A percentile compares a stretch with the other conserved stretches of the same genome.
Evolutionary conservation across 2,113 vertebrate genomes (phyloP).

Genomic region (Phaetusa simplex): DNA sequence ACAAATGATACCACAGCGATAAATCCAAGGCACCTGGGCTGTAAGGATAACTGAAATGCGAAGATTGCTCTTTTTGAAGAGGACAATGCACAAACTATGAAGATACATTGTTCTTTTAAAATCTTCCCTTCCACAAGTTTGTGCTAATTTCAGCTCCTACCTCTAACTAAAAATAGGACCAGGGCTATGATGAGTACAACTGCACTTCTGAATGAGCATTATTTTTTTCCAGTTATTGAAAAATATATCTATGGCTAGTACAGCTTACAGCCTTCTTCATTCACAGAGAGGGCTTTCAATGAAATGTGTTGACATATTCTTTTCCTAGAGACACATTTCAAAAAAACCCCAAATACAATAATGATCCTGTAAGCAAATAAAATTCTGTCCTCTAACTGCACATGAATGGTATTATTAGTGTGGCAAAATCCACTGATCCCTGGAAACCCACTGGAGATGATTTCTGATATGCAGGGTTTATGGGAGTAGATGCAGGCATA

Average conservation of each 20-base stretch:
- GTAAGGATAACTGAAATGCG: not conserved
- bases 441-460: not conserved
- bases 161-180: not conserved
- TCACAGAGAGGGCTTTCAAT: not conserved
- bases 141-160: not conserved
- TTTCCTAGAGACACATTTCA: not conserved
- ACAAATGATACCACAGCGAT: not conserved
- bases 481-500: not conserved
- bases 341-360: not conserved
- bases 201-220: not conserved
- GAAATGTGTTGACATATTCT: not conserved
- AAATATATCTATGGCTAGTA: not conserved
- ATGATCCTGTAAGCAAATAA: not conserved
- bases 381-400: not conserved
- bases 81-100: not conserved
- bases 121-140: not conserved
- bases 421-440: not conserved
- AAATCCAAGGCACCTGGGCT: not conserved
- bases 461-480: not conserved
- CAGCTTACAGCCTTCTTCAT: not conserved
- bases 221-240: not conserved
- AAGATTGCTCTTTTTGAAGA: not conserved
- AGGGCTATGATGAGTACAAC: not conserved
- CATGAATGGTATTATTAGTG: not conserved
- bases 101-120: not conserved